Base-by-base conservation (phyloP, 2,888 invertebrate species). In the Corythucha ciliata region DNA sequence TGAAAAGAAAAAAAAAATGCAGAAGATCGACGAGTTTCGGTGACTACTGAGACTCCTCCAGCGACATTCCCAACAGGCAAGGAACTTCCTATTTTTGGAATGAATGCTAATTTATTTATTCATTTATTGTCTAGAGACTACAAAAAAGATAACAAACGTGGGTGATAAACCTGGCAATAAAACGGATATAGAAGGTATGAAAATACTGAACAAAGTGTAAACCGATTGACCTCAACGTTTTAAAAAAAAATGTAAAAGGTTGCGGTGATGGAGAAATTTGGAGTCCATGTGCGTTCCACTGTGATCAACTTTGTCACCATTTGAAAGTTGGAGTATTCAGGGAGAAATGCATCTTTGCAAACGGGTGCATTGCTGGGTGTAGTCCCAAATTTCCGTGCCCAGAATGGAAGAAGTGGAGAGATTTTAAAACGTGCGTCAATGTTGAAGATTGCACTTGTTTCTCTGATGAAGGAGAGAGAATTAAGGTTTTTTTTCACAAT, bases 381-480 rank as follows among this genome's bases (percentile, higher is more conserved):
- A 64, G 72, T 6, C 66, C 65, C 21, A 69, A 70, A 7, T 68
- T 72, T 57, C 61, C 71, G 60, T 88, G 88, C 61, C 74, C 73
- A 0, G 60, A 65, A 2, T 75, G 77, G 2, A 73, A 73, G 57
- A 72, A 74, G 45, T 86, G 86, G 82, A 74, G 83, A 2, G 85
- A 89, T 64, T 73, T 74, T 57, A 66, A 70, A 22, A 81, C 79
- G 0, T 92, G 91, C 62, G 85, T 89, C 1, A 70, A 76, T 0
- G 65, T 73, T 12, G 74, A 76, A 32, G 81, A 87, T 63, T 92
- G 91, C 63, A 78, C 83, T 10, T 92, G 91, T 64, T 71, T 74
- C 52, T 76, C 80, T 21, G 48, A 48, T 7, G 8, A 10, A n/a
- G 49, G 49, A 2, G 32, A 10, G 14, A 36, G 32, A 24, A 18